Evolutionary conservation across 2,888 invertebrate species (phyloP).

Genomic region (Phymatocera aterrima): DNA sequence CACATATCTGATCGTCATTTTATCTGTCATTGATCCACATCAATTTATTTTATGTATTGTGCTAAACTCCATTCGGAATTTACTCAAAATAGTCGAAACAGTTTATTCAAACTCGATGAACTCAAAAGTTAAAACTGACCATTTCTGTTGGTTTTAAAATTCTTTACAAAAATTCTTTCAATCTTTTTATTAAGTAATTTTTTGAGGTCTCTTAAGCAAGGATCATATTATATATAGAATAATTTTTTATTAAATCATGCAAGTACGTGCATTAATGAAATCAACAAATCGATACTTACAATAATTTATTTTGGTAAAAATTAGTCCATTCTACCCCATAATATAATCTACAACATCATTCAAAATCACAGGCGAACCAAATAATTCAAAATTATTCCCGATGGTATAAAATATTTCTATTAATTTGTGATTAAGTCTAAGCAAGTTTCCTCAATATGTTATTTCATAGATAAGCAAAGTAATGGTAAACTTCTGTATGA

Average conservation of each 20-base stretch:
- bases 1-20: slow-evolving; percentile 32
- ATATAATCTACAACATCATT: slow-evolving; percentile 3
- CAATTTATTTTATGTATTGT: neutral
- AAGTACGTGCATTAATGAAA: neutral
- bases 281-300: slow-evolving; percentile 1
- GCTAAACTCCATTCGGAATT: neutral
- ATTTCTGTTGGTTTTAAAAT: neutral
- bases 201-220: neutral
- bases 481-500: neutral
- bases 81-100: neutral
- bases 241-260: slow-evolving; percentile 17
- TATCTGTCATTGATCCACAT: neutral
- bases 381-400: neutral
- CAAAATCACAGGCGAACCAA: slow-evolving; percentile 10
- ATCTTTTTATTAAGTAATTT: neutral
- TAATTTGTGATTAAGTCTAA: neutral
- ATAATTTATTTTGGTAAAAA: neutral
- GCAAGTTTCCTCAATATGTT: neutral
- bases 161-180: neutral
- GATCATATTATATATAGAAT: slow-evolving; percentile 8
- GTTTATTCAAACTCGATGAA: neutral
- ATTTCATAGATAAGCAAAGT: neutral
- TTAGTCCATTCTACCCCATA: slow-evolving; percentile 6
- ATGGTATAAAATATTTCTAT: neutral
- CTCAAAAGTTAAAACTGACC: neutral